Evolutionary conservation across 2,113 vertebrate species (phyloP), one percentile per base, ranked within the genome.

Genomic region (Ursus arctos): DNA sequence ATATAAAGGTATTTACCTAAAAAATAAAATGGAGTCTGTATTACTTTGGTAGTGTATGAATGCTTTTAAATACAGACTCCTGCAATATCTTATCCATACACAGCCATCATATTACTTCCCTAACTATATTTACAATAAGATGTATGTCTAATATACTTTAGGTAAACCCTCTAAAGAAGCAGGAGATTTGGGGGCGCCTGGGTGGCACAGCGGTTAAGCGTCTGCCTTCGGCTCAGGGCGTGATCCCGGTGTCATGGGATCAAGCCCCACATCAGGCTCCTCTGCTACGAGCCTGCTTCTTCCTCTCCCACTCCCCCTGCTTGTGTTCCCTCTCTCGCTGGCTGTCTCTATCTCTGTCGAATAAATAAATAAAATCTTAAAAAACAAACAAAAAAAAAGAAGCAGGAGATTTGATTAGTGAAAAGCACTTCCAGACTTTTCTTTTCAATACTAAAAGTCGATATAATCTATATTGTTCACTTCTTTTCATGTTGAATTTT

Each of bases 401-500:
- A 36, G 36, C 36, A 36, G 36, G 36, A 36, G 15, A 94, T 86
- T 72, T 89, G 47, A 79, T 59, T 59, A 76, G 36, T 72, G n/a
- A 81, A 96, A 71, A 6, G 1, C 18, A 74, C 19, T 92, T 69
- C 5, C 6, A 57, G 59, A 57, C 6, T 77, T 89, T 57, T 96
- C 7, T 82, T 94, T 77, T 53, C 49, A 91, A 82, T 87, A 69
- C 14, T 63, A 31, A 72, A 83, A 88, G 36, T 76, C 77, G 26
- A 40, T 69, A 74, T 80, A 83, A 59, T 88, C 10, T 87, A 10
- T 74, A 28, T 61, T 67, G 31, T 55, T 96, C 36, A 87, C 28
- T 55, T 94, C 76, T 89, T 85, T 83, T 96, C 18, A 88, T 47
- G 14, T 26, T 81, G 7, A 90, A 59, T 89, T 90, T 95, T 96